Conservation (phyloP, 2,797 vertebrate genomes). For the Mastacembelus armatus region DNA sequence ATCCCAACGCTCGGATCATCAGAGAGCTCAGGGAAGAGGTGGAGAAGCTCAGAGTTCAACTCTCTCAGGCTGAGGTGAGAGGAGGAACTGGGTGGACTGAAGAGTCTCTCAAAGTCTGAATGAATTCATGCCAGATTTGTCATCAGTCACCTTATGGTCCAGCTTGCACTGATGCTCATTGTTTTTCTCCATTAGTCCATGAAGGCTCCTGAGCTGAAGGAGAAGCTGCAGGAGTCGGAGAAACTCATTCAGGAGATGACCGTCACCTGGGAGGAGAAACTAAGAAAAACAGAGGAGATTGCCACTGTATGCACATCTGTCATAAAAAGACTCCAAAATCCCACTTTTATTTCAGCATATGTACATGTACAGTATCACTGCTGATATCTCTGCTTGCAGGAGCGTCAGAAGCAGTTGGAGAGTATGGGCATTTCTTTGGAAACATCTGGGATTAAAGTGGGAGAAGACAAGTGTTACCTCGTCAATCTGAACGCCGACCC, state of each 20-base stretch:
- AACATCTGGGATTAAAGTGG: conserved; percentile 97
- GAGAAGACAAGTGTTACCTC: conserved; percentile 97
- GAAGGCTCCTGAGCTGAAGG: conserved; percentile 97
- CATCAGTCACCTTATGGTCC: background rate
- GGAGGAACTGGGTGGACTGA: background rate
- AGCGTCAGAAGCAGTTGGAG: conserved; percentile 95
- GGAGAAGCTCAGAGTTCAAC: conserved; percentile 94
- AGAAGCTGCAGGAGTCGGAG: conserved; percentile 97
- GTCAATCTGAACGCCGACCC: conserved; percentile 99
- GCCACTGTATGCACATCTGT: conserved; percentile 87
- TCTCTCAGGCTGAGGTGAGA: conserved; percentile 95
- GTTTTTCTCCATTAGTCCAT: conserved; percentile 84
- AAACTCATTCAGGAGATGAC: conserved; percentile 97
- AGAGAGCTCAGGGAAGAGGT: conserved; percentile 96
- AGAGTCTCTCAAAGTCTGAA: background rate
- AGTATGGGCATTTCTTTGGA: conserved; percentile 99
- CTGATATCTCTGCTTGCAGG: conserved; percentile 81
- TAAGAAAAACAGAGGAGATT: conserved; percentile 97
- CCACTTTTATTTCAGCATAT: background rate
- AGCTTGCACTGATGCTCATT: background rate
- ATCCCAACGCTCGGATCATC: conserved; percentile 97
- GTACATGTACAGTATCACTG: background rate
- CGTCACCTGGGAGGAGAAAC: conserved; percentile 98
- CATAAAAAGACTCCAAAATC: conserved; percentile 8
- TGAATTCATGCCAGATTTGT: background rate